phyloP scores from a whole-genome alignment of 1,140 invertebrate species.

The Eupristina koningsbergeri region DNA sequence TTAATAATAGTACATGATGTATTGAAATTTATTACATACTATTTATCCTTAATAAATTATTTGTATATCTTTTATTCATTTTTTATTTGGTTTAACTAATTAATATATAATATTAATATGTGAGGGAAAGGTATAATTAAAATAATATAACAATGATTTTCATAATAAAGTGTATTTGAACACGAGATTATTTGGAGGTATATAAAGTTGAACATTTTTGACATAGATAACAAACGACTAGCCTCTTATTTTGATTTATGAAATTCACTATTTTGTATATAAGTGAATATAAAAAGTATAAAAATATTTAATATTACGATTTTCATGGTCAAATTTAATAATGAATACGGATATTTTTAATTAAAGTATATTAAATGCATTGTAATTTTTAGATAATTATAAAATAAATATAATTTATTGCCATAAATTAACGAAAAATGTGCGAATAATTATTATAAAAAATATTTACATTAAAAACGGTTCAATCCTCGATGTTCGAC shows the following conservation, averaged over 20 bases:
- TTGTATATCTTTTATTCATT: no score
- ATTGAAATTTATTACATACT: no score
- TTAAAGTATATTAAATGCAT: not conserved
- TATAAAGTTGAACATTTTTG: constrained; percentile 33
- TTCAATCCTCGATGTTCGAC: constrained; percentile 1
- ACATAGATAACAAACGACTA: constrained; percentile 58
- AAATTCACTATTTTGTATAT: constrained; percentile 51
- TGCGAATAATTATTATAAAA: constrained; percentile 39
- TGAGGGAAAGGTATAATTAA: not conserved
- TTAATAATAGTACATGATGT: no score
- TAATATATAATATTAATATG: not conserved
- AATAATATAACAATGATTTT: constrained; percentile 10
- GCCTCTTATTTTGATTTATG: constrained; percentile 65
- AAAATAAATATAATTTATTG: constrained; percentile 44
- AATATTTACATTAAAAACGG: constrained; percentile 56
- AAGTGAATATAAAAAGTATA: constrained; percentile 32
- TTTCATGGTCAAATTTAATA: not conserved
- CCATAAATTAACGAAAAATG: constrained; percentile 16
- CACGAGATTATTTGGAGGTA: constrained; percentile 41
- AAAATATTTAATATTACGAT: constrained; percentile 1
- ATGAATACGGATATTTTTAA: constrained; percentile 11
- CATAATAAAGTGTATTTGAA: constrained; percentile 49
- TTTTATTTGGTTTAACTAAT: no score
- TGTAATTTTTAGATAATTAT: constrained; percentile 3
- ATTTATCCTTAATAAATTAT: not conserved